phyloP scores from a whole-genome alignment of 2,888 invertebrate genomes.

The Chymomyza amoena region DNA sequence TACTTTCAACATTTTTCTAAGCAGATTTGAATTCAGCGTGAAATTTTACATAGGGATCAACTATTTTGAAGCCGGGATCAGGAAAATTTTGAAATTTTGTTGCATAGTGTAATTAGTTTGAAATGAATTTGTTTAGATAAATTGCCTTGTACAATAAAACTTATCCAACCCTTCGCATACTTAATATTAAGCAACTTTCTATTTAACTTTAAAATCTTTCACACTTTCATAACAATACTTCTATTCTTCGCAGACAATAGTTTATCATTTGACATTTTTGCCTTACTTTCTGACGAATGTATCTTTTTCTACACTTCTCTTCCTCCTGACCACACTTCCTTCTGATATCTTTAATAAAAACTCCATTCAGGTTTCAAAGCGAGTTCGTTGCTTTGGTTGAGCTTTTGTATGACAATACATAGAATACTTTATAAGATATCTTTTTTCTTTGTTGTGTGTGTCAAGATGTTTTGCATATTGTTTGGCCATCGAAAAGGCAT shows the following conservation, averaged over 20 bases:
- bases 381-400: neutral
- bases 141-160: neutral
- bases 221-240: neutral
- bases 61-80: too few species aligned
- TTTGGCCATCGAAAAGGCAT: neutral
- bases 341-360: neutral
- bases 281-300: neutral
- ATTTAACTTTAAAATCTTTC: neutral
- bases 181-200: neutral
- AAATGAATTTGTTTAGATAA: too few species aligned
- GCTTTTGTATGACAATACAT: neutral
- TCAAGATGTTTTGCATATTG: conserved; percentile 1
- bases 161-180: conserved; percentile 6
- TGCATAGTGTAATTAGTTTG: too few species aligned
- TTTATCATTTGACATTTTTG: conserved; percentile 22
- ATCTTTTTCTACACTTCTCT: neutral
- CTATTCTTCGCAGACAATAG: neutral
- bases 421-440: neutral
- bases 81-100: too few species aligned
- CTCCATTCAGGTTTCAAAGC: neutral
- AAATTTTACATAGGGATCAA: too few species aligned
- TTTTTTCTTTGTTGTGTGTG: neutral
- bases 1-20: too few species aligned
- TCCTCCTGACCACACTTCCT: neutral
- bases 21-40: too few species aligned